Evolutionary conservation across 2,113 vertebrate genomes (phyloP).

Genomic region (Sisor rabdophorus): DNA sequence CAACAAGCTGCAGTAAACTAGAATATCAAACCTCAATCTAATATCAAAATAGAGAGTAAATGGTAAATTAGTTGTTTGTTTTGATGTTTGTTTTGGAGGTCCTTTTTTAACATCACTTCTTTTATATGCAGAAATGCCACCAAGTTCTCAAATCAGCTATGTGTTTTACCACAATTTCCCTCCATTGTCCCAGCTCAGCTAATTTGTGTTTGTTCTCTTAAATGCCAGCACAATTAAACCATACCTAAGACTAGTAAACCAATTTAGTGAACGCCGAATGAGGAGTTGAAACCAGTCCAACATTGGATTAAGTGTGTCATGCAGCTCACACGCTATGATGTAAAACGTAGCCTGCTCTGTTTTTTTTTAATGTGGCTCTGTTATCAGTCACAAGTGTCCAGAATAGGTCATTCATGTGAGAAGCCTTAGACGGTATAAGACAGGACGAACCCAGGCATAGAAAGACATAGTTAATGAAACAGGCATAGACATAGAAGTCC

Average conservation of each 20-base stretch:
- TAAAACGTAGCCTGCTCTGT: not conserved
- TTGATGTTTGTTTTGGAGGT: not conserved
- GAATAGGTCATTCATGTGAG: conserved; percentile 3
- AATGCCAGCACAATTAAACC: conserved; percentile 13
- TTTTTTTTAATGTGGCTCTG: conserved; percentile 22
- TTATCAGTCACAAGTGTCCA: conserved; percentile 29
- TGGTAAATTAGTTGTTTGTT: too few relatives aligned
- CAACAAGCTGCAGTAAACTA: too few relatives aligned
- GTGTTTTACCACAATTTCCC: not conserved
- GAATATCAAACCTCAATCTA: too few relatives aligned
- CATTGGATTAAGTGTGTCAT: not conserved
- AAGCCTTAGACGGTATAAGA: not conserved
- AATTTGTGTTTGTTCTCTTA: not conserved
- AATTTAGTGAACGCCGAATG: conserved; percentile 2
- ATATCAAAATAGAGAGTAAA: too few relatives aligned
- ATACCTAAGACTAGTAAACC: too few relatives aligned
- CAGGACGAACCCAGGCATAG: not conserved
- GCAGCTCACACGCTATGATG: not conserved
- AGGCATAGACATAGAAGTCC: not conserved
- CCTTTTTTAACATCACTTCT: not conserved
- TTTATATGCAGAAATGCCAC: not conserved
- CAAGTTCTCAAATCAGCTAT: not conserved
- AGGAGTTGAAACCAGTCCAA: not conserved
- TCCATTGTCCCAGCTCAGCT: not conserved
- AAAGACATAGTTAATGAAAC: not conserved